Percentiles rank a stretch among this genome's conserved stretches.
Evolutionary conservation across 2,888 invertebrate genomes (phyloP).

Genomic region (Drosophila subquinaria): DNA sequence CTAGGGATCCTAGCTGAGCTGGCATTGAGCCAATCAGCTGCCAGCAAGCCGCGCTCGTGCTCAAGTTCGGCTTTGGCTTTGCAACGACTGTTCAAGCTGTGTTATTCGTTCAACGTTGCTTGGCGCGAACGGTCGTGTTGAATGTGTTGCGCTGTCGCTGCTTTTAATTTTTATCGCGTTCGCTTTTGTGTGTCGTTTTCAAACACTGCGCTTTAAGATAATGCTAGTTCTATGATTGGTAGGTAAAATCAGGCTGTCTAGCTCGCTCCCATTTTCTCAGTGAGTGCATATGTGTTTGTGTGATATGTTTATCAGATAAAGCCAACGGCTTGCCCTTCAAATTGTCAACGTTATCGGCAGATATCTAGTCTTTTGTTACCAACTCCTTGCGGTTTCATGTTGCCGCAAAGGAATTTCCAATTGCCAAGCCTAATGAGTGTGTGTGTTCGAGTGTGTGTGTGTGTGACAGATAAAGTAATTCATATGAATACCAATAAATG

Average conservation of each 20-base stretch:
- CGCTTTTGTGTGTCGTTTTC: conserved; percentile 11
- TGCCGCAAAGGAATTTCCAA: conserved; percentile 33
- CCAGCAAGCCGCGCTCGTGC: conserved; percentile 28
- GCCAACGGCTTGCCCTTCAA: conserved; percentile 52
- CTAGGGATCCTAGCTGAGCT: conserved; percentile 35
- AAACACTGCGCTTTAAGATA: conserved; percentile 12
- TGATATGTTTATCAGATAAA: conserved; percentile 53
- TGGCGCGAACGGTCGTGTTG: conserved; percentile 59
- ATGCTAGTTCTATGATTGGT: conserved; percentile 56
- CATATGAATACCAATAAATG: conserved; percentile 68
- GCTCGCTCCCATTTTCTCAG: not conserved
- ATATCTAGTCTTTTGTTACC: conserved; percentile 72
- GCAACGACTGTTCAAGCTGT: conserved; percentile 16
- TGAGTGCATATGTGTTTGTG: conserved; percentile 20
- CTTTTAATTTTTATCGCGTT: conserved; percentile 3
- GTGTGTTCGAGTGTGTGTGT: conserved; percentile 27
- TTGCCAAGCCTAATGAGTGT: conserved; percentile 43
- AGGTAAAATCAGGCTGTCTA: conserved; percentile 52
- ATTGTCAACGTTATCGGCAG: conserved; percentile 67
- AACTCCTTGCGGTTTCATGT: conserved; percentile 28
- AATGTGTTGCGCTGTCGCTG: conserved; percentile 8
- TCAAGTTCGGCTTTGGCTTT: conserved; percentile 47
- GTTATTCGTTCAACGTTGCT: conserved; percentile 54
- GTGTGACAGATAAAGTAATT: conserved; percentile 41
- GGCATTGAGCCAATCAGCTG: conserved; percentile 44